phyloP scores from a whole-genome alignment of 2,888 invertebrate genomes.

The Philopedon plagiatum region DNA sequence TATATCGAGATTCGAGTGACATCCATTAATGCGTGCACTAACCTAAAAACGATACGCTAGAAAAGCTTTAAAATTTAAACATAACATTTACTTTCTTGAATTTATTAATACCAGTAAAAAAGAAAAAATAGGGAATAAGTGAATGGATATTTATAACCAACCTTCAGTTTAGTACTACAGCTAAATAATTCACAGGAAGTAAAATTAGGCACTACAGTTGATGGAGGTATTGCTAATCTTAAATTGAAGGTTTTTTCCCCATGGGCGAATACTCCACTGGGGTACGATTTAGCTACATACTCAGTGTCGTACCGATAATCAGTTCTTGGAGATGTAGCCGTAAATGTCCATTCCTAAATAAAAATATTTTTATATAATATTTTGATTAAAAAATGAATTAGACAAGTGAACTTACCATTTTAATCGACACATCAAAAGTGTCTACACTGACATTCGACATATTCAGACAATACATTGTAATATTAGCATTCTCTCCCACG shows the following conservation, averaged over 20 bases:
- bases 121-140: too few species aligned
- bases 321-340: slow-evolving; percentile 47
- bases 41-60: too few species aligned
- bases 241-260: slow-evolving; percentile 57
- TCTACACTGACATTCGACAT: slow-evolving; percentile 79
- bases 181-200: slow-evolving; percentile 50
- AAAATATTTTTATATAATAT: too few species aligned
- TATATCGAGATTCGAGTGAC: too few species aligned
- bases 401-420: slow-evolving; percentile 71
- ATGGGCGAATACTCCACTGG: slow-evolving; percentile 57
- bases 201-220: slow-evolving; percentile 55
- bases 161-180: slow-evolving; percentile 46
- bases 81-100: too few species aligned
- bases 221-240: slow-evolving; percentile 53
- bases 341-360: slow-evolving; percentile 51
- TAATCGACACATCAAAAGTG: slow-evolving; percentile 75
- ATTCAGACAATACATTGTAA: slow-evolving; percentile 82
- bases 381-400: neutral
- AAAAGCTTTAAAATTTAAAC: too few species aligned
- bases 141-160: slow-evolving; percentile 29
- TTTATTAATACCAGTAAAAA: too few species aligned
- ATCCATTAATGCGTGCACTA: too few species aligned
- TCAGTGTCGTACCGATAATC: slow-evolving; percentile 48
- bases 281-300: slow-evolving; percentile 31
- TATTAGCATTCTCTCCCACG: slow-evolving; percentile 82